Base-by-base conservation (phyloP, 2,888 invertebrate genomes). In the Yponomeuta sedellus region DNA sequence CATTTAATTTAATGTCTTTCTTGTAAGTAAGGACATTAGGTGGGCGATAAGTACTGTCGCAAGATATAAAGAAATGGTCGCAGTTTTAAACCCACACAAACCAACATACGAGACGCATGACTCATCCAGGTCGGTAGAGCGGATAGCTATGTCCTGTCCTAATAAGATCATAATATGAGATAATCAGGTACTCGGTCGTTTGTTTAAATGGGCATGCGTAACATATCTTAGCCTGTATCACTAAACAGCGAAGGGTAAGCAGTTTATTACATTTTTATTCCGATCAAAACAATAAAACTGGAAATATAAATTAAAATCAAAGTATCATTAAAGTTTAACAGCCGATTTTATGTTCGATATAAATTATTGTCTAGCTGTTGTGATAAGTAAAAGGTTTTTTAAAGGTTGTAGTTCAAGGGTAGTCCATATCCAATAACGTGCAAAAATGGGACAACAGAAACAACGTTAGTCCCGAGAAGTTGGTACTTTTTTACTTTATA, bases 161-260 rank as follows among this genome's bases (percentile, higher is more conserved):
- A 68, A 67, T 67, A 67, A 68, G 67, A 68, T 56, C n/a, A n/a
- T n/a, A 65, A 68, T 68, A 68, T 25, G 25, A 59, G 59, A 59
- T 25, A 59, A 59, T 59, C 59, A 8, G 22, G 25, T 59, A 20
- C 44, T 52, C 16, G 44, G 44, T 16, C 12, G n/a, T 59, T 5
- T 22, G 25, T 59, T 22, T 20, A 59, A 19, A 59, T 20, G 59
- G 59, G 0, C 44, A 10, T 20, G 59, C 20, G n/a, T 20, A 57
- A 57, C 10, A 52, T 52, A 52, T 16, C 34, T 6, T 5, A 34
- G 34, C 44, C 44, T 52, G 44, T 16, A 52, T 52, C 44, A 52
- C 44, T 52, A 52, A 52, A 52, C 44, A 52, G 16, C 44, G 44
- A 52, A 52, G 44, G 44, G 44, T 16, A 52, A 52, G 12, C 10